phyloP scores from a whole-genome alignment of 2,797 vertebrate genomes.

The Pseudomugil tenellus region DNA sequence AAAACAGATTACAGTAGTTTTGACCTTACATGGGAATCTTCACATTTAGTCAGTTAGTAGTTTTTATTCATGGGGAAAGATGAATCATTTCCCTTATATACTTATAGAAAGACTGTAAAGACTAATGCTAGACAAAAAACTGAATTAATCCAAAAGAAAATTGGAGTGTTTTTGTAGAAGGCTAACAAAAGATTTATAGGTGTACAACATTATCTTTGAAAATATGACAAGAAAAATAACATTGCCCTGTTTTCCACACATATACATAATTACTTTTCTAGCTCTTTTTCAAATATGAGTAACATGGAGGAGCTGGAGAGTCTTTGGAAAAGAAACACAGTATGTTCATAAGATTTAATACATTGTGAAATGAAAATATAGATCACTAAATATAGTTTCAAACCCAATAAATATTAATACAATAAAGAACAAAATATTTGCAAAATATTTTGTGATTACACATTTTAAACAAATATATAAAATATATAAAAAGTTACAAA shows the following conservation, averaged over 20 bases:
- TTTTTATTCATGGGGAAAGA: conserved; percentile 8
- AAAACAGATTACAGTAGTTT: conserved; percentile 47
- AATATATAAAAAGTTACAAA: no score
- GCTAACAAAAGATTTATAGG: conserved; percentile 15
- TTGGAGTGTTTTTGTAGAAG: conserved; percentile 15
- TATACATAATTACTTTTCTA: conserved; percentile 21
- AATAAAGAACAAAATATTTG: no score
- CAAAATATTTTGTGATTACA: no score
- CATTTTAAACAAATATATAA: no score
- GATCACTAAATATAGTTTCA: no score
- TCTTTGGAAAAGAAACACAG: no score
- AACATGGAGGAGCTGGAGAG: no score
- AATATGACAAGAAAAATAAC: neutral
- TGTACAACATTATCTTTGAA: conserved; percentile 8
- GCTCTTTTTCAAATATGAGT: neutral
- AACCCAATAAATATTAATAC: no score
- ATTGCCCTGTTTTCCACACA: conserved; percentile 4
- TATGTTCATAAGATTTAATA: no score
- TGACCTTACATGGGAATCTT: conserved; percentile 64
- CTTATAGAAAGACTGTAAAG: conserved; percentile 17
- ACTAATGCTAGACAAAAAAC: conserved; percentile 23
- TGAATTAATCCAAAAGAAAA: conserved; percentile 18
- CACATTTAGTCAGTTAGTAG: conserved; percentile 18
- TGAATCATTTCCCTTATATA: conserved; percentile 25
- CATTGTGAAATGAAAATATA: no score